These are phyloP conservation scores for Pterocles orientalis DNA, from an alignment of 2,113 vertebrate species.

Conservation along the genomic window DNA sequence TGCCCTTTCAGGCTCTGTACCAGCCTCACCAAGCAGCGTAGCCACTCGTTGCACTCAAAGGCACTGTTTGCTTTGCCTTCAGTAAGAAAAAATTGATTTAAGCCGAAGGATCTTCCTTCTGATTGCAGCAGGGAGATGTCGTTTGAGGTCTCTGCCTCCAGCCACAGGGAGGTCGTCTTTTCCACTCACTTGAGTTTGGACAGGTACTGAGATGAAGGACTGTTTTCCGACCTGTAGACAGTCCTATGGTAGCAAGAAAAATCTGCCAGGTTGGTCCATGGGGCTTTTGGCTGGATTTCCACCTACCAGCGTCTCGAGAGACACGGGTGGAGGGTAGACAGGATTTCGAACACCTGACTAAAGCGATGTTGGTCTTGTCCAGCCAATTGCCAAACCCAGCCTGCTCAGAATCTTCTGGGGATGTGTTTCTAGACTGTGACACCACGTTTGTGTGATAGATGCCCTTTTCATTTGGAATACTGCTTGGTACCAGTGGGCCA, in stretches of 20 bases:
- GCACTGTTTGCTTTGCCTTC: neutral
- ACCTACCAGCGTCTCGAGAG: accelerated
- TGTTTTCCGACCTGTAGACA: neutral
- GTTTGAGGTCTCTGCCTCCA: neutral
- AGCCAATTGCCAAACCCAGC: neutral
- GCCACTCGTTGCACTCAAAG: neutral
- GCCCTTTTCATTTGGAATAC: neutral
- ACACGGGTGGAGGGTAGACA: neutral
- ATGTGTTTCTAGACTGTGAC: neutral
- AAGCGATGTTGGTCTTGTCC: neutral
- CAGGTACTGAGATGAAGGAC: neutral
- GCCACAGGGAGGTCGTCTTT: neutral
- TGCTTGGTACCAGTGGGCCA: neutral
- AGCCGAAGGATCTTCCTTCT: neutral
- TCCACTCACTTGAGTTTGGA: neutral
- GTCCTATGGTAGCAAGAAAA: neutral
- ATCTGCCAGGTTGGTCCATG: neutral
- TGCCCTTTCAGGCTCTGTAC: neutral
- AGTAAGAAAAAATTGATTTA: neutral
- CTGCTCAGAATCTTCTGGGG: neutral
- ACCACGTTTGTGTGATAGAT: accelerated
- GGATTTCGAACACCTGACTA: neutral
- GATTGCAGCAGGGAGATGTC: neutral
- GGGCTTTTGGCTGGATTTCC: neutral
- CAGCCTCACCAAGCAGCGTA: neutral